Evolutionary conservation across 2,113 vertebrate species (phyloP).

Genomic region (Aramus guarauna): DNA sequence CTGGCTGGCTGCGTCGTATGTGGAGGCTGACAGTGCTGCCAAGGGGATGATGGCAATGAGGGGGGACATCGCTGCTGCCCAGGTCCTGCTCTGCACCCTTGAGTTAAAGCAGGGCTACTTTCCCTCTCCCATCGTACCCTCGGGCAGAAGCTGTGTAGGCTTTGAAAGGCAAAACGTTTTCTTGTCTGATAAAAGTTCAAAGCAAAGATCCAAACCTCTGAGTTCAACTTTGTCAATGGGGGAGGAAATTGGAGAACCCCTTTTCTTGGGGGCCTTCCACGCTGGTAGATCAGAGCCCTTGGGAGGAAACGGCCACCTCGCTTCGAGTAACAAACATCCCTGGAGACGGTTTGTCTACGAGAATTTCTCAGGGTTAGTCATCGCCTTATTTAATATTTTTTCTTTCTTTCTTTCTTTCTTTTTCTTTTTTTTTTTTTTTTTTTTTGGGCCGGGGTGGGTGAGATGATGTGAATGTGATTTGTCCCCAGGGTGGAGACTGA

Average conservation of each 20-base stretch:
- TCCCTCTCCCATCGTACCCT: accelerated
- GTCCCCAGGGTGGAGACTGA: neutral
- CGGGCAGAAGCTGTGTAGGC: neutral
- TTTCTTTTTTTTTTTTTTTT: too few species aligned
- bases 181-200: neutral
- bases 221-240: neutral
- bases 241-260: neutral
- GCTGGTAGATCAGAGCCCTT: neutral
- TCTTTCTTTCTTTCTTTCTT: neutral
- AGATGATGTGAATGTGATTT: neutral
- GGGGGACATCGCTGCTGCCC: neutral
- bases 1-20: neutral
- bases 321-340: neutral
- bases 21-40: neutral
- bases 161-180: neutral
- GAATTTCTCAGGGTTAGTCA: neutral
- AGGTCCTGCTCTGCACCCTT: accelerated
- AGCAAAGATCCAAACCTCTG: neutral
- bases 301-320: neutral
- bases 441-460: neutral
- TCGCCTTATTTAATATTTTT: accelerated
- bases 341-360: neutral
- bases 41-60: neutral
- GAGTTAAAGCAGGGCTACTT: neutral
- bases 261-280: neutral